Conservation (phyloP, 2,888 invertebrate genomes). For the Campaea margaritaria region DNA sequence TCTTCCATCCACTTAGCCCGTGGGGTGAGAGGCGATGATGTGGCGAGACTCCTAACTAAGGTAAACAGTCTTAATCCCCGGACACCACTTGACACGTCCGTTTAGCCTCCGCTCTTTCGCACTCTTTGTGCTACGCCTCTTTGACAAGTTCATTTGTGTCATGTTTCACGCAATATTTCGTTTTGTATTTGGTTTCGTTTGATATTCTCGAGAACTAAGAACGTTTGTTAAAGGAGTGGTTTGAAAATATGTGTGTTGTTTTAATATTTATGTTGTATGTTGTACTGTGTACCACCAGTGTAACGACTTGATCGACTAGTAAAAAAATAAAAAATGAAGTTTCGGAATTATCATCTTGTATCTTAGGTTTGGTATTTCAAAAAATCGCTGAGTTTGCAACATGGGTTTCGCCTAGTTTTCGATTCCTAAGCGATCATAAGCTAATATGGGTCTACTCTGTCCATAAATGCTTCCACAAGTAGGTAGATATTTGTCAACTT, state of each 20-base stretch:
- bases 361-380: too few relatives aligned
- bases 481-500: too few relatives aligned
- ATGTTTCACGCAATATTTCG: slow-evolving; percentile 9
- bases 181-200: slow-evolving; percentile 2
- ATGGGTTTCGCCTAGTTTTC: too few relatives aligned
- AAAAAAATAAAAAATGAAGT: too few relatives aligned
- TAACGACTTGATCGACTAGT: not conserved
- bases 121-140: slow-evolving; percentile 23
- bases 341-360: too few relatives aligned
- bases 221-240: too few relatives aligned
- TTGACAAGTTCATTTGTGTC: slow-evolving; percentile 31
- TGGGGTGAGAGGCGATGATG: slow-evolving; percentile 15
- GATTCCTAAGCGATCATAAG: too few relatives aligned
- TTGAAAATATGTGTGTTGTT: too few relatives aligned
- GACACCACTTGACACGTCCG: slow-evolving; percentile 32
- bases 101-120: slow-evolving; percentile 19
- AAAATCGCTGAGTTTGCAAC: too few relatives aligned
- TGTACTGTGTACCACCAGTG: too few relatives aligned
- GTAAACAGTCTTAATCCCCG: slow-evolving; percentile 30
- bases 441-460: too few relatives aligned
- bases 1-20: slow-evolving; percentile 33
- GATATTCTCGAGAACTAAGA: not conserved
- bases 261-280: not conserved
- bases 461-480: too few relatives aligned
- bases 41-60: slow-evolving; percentile 24